phyloP scores from a whole-genome alignment of 2,888 invertebrate genomes.

The Catotricha subobsoleta region DNA sequence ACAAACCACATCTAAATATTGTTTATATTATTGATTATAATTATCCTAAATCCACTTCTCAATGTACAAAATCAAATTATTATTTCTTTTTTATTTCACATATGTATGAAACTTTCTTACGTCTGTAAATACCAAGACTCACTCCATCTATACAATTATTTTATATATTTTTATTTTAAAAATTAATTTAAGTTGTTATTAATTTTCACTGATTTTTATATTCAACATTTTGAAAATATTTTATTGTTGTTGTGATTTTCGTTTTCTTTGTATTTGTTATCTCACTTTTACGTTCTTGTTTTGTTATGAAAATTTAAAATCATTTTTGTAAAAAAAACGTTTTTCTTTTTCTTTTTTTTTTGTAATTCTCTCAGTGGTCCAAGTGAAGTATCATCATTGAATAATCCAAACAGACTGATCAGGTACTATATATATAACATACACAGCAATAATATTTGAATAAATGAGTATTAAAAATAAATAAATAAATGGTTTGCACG shows the following conservation, averaged over 20 bases:
- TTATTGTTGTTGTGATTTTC: neutral
- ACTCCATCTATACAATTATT: no score
- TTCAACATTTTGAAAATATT: neutral
- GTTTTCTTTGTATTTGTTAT: no score
- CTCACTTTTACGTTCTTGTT: no score
- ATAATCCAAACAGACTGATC: slow-evolving; percentile 32
- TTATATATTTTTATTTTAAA: neutral
- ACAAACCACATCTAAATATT: no score
- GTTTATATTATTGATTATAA: no score
- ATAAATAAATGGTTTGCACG: neutral
- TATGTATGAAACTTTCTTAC: neutral
- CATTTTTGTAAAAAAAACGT: slow-evolving; percentile 10
- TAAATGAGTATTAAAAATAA: neutral
- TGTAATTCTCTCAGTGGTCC: slow-evolving; percentile 23
- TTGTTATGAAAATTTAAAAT: neutral
- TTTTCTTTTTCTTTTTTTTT: slow-evolving; percentile 10
- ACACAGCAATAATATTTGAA: neutral
- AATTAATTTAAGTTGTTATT: neutral
- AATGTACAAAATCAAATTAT: neutral
- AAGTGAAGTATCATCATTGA: slow-evolving; percentile 29
- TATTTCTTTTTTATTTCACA: neutral
- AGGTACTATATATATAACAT: slow-evolving; percentile 20
- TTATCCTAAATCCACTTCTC: no score
- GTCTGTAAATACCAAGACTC: neutral
- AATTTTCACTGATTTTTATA: neutral